phyloP scores from a whole-genome alignment of 2,113 vertebrate species.

The Lycaon pictus region DNA sequence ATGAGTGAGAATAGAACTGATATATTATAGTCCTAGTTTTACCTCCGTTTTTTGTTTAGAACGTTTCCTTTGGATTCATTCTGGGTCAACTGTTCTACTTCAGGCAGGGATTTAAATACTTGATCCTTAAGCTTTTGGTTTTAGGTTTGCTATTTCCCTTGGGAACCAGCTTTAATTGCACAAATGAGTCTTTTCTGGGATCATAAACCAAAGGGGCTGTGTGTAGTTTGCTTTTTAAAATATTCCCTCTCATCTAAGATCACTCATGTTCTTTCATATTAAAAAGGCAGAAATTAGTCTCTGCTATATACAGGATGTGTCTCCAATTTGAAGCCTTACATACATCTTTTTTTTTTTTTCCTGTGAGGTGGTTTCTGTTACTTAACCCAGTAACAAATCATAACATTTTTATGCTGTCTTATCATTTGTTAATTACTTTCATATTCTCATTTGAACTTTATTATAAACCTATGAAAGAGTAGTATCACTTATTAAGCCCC shows the following conservation, averaged over 20 bases:
- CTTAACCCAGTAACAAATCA: slow-evolving; percentile 1
- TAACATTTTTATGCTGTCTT: neutral
- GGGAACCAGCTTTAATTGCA: slow-evolving; percentile 49
- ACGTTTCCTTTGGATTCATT: slow-evolving; percentile 11
- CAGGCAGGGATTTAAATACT: neutral
- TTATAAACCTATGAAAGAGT: neutral
- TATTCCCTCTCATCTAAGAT: slow-evolving; percentile 54
- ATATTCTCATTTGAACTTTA: slow-evolving; percentile 1
- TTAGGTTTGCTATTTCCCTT: slow-evolving; percentile 46
- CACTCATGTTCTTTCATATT: slow-evolving; percentile 48
- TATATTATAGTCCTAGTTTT: slow-evolving; percentile 10
- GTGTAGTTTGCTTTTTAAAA: slow-evolving; percentile 69
- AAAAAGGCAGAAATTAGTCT: neutral
- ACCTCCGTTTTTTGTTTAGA: slow-evolving; percentile 26
- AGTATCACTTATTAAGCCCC: neutral
- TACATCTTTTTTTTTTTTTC: neutral
- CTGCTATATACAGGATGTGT: neutral
- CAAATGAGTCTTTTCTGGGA: slow-evolving; percentile 53
- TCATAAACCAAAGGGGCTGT: slow-evolving; percentile 46
- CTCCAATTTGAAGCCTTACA: neutral
- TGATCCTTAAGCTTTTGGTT: slow-evolving; percentile 61
- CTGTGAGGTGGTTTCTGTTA: neutral
- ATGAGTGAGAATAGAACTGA: neutral
- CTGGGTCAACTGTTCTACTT: slow-evolving; percentile 7
- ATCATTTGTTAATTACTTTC: neutral